Percentiles rank a stretch among this genome's conserved stretches.
Conservation (phyloP, 2,888 invertebrate genomes). For the Diarsia brunnea region DNA sequence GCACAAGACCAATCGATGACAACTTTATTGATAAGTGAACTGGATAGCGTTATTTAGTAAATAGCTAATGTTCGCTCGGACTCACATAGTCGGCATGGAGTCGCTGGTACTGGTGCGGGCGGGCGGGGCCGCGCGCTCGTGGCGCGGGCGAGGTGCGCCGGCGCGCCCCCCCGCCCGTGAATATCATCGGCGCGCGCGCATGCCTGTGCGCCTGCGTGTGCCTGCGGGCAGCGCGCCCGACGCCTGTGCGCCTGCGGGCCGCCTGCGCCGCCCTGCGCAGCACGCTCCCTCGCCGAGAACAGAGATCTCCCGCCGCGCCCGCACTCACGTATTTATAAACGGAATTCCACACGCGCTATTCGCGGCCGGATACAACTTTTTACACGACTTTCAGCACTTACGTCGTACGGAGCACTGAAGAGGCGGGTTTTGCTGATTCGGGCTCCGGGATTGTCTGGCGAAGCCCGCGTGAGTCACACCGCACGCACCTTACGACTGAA, state of each 20-base stretch:
- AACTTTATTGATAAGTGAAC: conserved; percentile 29
- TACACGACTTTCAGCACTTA: conserved; percentile 90
- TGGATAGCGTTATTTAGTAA: conserved; percentile 42
- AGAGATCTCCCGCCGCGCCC: conserved; percentile 68
- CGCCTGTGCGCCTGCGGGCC: conserved; percentile 38
- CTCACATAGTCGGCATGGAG: conserved; percentile 83
- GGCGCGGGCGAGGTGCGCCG: conserved; percentile 87
- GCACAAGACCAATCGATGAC: neutral
- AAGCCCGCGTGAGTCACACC: conserved; percentile 82
- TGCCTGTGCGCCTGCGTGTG: conserved; percentile 60
- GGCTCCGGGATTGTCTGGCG: conserved; percentile 84
- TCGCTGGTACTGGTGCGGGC: conserved; percentile 77
- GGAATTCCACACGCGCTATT: conserved; percentile 87
- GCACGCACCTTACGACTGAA: conserved; percentile 71
- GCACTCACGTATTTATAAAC: conserved; percentile 88
- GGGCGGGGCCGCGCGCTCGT: conserved; percentile 76
- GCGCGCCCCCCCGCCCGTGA: conserved; percentile 90
- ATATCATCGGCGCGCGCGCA: conserved; percentile 88
- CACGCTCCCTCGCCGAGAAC: conserved; percentile 59
- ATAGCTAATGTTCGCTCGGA: conserved; percentile 56
- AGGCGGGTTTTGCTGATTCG: conserved; percentile 75
- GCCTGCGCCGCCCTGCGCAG: conserved; percentile 60
- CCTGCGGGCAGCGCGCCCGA: conserved; percentile 39
- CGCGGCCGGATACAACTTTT: conserved; percentile 89
- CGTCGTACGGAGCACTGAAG: conserved; percentile 89